Evolutionary conservation across 2,113 vertebrate species (phyloP), one percentile per base, ranked within the genome.

Genomic region (Pteropus alecto): DNA sequence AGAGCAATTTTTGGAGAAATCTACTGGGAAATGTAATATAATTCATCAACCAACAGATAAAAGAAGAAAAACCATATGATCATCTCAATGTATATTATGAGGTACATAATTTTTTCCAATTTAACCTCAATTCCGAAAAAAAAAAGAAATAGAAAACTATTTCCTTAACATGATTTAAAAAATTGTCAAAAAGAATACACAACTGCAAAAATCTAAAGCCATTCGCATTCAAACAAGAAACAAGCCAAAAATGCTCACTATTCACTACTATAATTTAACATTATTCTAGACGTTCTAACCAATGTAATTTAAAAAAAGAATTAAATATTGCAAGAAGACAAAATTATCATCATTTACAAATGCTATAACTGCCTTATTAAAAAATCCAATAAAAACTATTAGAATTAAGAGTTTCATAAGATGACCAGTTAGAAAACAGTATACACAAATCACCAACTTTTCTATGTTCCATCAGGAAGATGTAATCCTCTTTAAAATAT

Each of bases 191-290:
- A 93, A 68, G 67, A 97, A 79, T 61, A 87, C n/a, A 71, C 41
- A 92, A 92, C 61, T 73, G 7, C 82, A 22, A 95, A 92, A 93
- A 7, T 13, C 41, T 94, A 83, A 92, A 87, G 70, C 41, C 15
- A 82, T 79, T 92, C 81, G 92, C 63, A 94, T 61, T 82, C 41
- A 91, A 96, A 77, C 89, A n/a, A 96, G 58, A 82, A 95, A 90
- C 46, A 35, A 97, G 33, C 35, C 67, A 89, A 97, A 33, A 54
- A 90, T 73, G 21, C 26, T 60, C n/a, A 67, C 30, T 78, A 63
- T 48, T 88, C 22, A 71, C 60, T 86, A 35, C 46, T 70, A n/a
- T n/a, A 92, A 91, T 79, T 84, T 82, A 94, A 93, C 26, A 87
- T 71, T 95, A 79, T 82, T 77, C 83, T 56, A 71, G 28, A 89